phyloP scores from a whole-genome alignment of 2,888 invertebrate species.

The Macroteleia sp. region DNA sequence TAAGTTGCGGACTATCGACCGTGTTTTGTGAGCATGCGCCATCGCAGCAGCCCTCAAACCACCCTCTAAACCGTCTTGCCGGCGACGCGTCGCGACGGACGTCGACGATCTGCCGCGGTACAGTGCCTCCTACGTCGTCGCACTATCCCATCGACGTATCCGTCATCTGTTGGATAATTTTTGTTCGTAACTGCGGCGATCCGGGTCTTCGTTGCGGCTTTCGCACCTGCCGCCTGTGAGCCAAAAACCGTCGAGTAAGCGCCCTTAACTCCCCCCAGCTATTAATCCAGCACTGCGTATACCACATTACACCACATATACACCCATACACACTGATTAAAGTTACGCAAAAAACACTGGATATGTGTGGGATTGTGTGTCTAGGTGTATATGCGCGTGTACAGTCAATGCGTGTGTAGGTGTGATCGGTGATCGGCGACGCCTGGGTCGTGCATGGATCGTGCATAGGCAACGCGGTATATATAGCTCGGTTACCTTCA shows the following conservation, averaged over 20 bases:
- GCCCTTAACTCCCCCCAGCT: not conserved
- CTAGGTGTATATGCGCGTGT: conserved; percentile 16
- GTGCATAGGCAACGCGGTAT: not conserved
- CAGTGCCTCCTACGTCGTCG: conserved; percentile 65
- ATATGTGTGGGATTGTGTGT: conserved; percentile 5
- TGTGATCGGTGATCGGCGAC: conserved; percentile 50
- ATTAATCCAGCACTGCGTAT: not conserved
- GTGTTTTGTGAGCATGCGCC: conserved; percentile 77
- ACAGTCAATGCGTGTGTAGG: conserved; percentile 19
- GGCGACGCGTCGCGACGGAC: conserved; percentile 79
- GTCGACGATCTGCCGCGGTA: conserved; percentile 71
- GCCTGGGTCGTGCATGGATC: conserved; percentile 9
- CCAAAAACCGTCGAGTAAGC: not conserved
- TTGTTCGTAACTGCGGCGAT: too few relatives aligned
- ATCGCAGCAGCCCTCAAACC: conserved; percentile 60
- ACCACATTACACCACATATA: not conserved
- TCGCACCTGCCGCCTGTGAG: too few relatives aligned
- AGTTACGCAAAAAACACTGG: not conserved
- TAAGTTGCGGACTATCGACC: conserved; percentile 82
- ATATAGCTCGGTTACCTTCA: conserved; percentile 8
- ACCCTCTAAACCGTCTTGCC: conserved; percentile 75
- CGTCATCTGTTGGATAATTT: not conserved
- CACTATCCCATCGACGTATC: conserved; percentile 44
- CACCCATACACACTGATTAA: conserved; percentile 7
- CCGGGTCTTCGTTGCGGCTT: too few relatives aligned